Conservation (phyloP, 2,797 vertebrate genomes). For the Taenioides sp. region DNA sequence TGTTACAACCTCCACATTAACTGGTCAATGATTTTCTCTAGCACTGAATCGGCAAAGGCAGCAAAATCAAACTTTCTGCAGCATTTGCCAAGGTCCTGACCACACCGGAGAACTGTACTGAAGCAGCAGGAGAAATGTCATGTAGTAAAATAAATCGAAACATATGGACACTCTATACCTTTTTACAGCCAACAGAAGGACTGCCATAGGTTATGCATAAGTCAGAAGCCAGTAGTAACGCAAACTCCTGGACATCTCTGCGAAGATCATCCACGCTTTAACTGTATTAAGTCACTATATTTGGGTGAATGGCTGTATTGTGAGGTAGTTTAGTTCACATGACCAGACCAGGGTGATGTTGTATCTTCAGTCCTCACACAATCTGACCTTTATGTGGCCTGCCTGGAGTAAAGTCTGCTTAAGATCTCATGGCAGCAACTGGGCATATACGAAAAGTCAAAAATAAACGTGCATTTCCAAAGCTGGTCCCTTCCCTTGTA, state of each 20-base stretch:
- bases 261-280: neutral
- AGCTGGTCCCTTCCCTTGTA: neutral
- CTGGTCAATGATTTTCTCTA: neutral
- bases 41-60: neutral
- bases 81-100: neutral
- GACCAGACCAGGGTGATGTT: conserved; percentile 17
- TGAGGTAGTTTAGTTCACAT: conserved; percentile 41
- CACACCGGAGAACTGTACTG: neutral
- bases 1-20: neutral
- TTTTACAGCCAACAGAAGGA: neutral
- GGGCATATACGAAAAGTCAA: neutral
- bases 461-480: neutral
- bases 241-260: neutral
- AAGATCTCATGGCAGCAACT: neutral
- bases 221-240: neutral
- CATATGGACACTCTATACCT: neutral
- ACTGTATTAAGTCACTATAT: conserved; percentile 36
- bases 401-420: neutral
- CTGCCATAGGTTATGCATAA: neutral
- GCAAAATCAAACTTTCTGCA: conserved; percentile 2
- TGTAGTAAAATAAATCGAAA: neutral
- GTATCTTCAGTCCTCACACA: conserved; percentile 6
- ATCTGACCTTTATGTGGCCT: neutral
- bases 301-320: conserved; percentile 41
- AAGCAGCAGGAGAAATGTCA: neutral